A percentile compares a stretch with the other conserved stretches of the same genome.
Conservation (phyloP, 2,797 vertebrate genomes). For the Gymnopithys bicolor region DNA sequence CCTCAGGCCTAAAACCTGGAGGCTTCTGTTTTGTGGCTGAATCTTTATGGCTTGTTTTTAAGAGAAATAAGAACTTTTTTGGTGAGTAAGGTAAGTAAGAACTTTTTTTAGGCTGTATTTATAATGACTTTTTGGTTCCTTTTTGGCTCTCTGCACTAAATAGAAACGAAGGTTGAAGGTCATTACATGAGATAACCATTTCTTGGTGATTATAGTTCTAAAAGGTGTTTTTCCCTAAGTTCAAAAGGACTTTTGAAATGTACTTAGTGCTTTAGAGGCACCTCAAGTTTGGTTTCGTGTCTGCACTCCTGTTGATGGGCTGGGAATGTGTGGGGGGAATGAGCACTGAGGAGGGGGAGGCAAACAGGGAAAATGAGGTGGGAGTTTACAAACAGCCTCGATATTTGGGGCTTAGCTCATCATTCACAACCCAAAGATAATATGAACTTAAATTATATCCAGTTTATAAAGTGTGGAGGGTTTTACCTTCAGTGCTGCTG, state of each 20-base stretch:
- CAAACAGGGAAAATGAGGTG: neutral
- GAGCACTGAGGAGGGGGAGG: neutral
- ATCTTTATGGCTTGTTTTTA: neutral
- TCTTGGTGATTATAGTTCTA: neutral
- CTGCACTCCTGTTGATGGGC: neutral
- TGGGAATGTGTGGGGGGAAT: rapidly evolving
- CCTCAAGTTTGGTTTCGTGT: neutral
- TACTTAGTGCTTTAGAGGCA: neutral
- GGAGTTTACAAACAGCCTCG: neutral
- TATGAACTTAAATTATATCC: neutral
- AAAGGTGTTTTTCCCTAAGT: neutral
- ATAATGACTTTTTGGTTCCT: neutral
- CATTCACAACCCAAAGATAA: neutral
- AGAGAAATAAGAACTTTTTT: neutral
- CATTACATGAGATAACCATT: neutral
- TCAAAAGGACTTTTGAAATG: neutral
- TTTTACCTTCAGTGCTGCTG: neutral
- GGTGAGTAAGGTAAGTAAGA: neutral
- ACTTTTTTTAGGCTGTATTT: neutral
- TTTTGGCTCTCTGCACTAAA: neutral
- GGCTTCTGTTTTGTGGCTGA: neutral
- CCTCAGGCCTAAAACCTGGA: neutral
- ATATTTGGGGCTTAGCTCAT: neutral
- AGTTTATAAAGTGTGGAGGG: neutral
- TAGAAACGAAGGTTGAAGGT: neutral